Base-by-base conservation (phyloP, 1,140 invertebrate species). In the Hyposmocoma kahamanoa region DNA sequence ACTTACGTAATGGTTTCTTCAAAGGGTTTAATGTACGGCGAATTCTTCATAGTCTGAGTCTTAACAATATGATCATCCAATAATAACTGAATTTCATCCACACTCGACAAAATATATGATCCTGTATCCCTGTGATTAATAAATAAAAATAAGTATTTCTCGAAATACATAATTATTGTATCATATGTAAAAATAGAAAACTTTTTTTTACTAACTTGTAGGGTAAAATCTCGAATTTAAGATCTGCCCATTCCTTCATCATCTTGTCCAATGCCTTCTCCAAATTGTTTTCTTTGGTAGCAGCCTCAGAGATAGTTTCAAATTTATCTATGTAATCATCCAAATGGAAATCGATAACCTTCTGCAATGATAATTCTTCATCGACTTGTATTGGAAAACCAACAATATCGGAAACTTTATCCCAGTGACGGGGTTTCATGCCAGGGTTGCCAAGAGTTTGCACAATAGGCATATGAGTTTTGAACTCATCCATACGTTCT, bases 61-160 rank as follows among this genome's bases (percentile, higher is more conserved):
- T 98, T 98, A 5, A 98, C 94, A 55, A 98, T 94, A 79, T 99
- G 97, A 84, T 99, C 97, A 83, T 99, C 97, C 15, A 99, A 80
- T 24, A 97, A 80, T n/a, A 97, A 82, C 87, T 99, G 97, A 71
- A 99, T 98, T 62, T 98, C 96, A 85, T 99, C 97, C 1, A 98
- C 90, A 47, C 94, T 92, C 0, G 96, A 93, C 51, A 99, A 87
- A 56, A 98, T 96, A 59, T 92, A 94, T 1, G 96, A 98, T 17
- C 96, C 97, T 1, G 96, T 96, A 75, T 98, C 97, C 60, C 96
- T 91, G 71, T 39, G 69, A 57, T 58, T 69, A 68, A 57, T 28
- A 38, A 56, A 42, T 20, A 8, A 47, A 18, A 39, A 22, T 22
- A 9, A 36, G 3, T 34, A n/a, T 15, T 42, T 4, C 11, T n/a